Percentiles rank a stretch among this genome's conserved stretches.
phyloP scores from a whole-genome alignment of 2,888 invertebrate genomes.

The Parnassius smintheus region DNA sequence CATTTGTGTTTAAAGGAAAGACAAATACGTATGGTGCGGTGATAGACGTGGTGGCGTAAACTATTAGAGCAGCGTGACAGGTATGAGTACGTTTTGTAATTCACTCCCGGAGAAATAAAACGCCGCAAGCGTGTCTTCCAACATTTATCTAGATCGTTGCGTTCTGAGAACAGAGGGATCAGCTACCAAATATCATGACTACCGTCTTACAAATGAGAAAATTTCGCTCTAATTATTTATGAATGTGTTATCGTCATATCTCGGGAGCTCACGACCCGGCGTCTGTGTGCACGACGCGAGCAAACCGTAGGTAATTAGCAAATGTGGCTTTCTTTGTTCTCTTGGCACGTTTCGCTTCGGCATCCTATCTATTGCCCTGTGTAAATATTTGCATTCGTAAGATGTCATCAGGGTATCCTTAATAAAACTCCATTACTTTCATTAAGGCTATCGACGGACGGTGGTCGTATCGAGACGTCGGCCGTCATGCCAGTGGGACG shows the following conservation, averaged over 20 bases:
- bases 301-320: constrained; percentile 78
- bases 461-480: constrained; percentile 75
- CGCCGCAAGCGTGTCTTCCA: constrained; percentile 71
- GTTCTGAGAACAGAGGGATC: constrained; percentile 73
- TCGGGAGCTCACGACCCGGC: constrained; percentile 77
- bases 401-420: constrained; percentile 69
- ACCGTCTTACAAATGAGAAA: constrained; percentile 81
- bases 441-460: constrained; percentile 77
- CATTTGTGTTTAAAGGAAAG: neutral
- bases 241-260: constrained; percentile 82
- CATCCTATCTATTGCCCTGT: constrained; percentile 68
- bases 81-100: constrained; percentile 42
- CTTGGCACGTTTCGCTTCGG: constrained; percentile 72
- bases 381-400: constrained; percentile 55
- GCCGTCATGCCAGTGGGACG: constrained; percentile 73
- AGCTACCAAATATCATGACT: constrained; percentile 80
- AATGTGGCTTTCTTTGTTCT: constrained; percentile 81
- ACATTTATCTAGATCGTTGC: constrained; percentile 69
- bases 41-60: constrained; percentile 11
- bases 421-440: constrained; percentile 80
- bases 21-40: neutral
- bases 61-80: constrained; percentile 29
- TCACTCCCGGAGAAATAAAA: constrained; percentile 53
- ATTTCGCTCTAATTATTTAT: constrained; percentile 82
- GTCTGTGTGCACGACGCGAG: constrained; percentile 78